Conservation (phyloP, 1,140 invertebrate species). For the Hesperophylax magnus region DNA sequence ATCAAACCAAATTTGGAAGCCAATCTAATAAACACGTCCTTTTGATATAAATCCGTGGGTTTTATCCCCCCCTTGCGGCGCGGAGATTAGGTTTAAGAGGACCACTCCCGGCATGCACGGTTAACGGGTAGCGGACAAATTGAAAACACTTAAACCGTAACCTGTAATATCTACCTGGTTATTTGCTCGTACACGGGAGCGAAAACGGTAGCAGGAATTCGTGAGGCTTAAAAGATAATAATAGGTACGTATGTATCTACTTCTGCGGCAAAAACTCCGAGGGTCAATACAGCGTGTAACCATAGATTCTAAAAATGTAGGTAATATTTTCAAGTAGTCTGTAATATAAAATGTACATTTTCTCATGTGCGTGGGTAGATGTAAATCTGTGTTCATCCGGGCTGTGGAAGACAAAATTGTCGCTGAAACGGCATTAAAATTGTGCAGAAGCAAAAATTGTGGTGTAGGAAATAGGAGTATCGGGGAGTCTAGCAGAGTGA, state of each 20-base stretch:
- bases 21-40: not conserved
- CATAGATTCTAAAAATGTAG: no score
- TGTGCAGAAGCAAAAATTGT: no score
- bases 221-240: conserved; percentile 6
- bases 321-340: no score
- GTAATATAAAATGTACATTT: no score
- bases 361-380: no score
- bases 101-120: conserved; percentile 14
- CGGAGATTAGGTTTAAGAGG: conserved; percentile 1
- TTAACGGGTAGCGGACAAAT: conserved; percentile 33
- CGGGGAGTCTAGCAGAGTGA: no score
- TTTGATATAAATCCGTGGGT: not conserved
- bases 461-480: no score
- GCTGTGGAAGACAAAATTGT: no score
- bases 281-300: no score
- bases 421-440: no score
- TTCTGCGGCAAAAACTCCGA: no score
- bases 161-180: conserved; percentile 35
- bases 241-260: not conserved
- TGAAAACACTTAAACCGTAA: conserved; percentile 35
- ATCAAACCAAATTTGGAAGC: not conserved
- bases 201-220: conserved; percentile 29
- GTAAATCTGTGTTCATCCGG: no score
- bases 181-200: conserved; percentile 22
- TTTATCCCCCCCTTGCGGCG: not conserved